These are phyloP conservation scores for Callipepla californica DNA, from an alignment of 2,113 vertebrate species.

Conservation along the genomic window DNA sequence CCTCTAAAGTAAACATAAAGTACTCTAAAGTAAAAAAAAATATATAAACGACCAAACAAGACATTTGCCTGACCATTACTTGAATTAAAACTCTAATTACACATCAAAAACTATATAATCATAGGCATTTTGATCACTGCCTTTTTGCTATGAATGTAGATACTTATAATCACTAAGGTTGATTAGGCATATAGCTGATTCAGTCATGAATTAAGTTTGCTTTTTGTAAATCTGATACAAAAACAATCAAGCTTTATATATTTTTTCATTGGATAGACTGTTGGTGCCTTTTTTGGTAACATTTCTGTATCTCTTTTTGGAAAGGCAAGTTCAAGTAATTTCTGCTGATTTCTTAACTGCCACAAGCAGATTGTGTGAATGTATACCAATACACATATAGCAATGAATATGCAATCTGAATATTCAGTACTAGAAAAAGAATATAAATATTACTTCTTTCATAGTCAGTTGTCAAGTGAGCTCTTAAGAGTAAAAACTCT, in stretches of 20 bases:
- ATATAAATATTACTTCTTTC: background rate
- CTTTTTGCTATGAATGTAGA: background rate
- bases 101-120: background rate
- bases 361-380: background rate
- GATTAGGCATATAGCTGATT: accelerated
- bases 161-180: background rate
- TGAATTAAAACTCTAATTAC: background rate
- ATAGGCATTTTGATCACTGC: background rate
- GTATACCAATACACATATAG: background rate
- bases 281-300: background rate
- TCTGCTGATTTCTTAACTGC: background rate
- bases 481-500: background rate
- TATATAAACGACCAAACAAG: background rate
- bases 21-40: background rate
- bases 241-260: background rate
- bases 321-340: background rate
- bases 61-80: background rate
- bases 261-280: background rate
- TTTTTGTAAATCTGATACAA: background rate
- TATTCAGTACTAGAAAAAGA: background rate
- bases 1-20: background rate
- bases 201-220: background rate
- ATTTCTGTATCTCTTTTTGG: background rate
- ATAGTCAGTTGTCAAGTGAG: background rate
- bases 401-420: background rate